phyloP scores from a whole-genome alignment of 2,888 invertebrate genomes.

The Alloplasta piceator region DNA sequence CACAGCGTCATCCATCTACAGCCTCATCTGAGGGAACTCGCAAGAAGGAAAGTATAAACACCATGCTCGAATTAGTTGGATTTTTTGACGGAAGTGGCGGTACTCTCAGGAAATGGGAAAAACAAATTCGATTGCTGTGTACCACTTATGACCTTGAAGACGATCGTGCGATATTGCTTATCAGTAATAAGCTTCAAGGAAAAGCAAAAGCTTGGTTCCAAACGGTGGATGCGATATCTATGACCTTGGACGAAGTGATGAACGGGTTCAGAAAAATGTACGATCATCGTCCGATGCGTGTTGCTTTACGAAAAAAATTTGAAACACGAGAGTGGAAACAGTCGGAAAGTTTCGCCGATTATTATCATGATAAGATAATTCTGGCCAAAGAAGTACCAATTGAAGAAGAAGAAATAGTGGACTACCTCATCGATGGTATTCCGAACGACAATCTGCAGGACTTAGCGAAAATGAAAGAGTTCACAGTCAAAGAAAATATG shows the following conservation, averaged over 20 bases:
- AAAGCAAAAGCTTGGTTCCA: slow-evolving; percentile 46
- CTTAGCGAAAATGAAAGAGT: slow-evolving; percentile 51
- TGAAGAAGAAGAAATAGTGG: not conserved
- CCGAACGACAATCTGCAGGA: slow-evolving; percentile 50
- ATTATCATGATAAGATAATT: too few relatives aligned
- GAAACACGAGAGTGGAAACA: slow-evolving; percentile 15
- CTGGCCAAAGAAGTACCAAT: not conserved
- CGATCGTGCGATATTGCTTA: slow-evolving; percentile 38
- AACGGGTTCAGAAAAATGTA: too few relatives aligned
- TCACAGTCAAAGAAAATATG: not conserved
- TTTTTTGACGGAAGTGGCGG: slow-evolving; percentile 52
- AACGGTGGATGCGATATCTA: too few relatives aligned
- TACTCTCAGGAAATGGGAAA: slow-evolving; percentile 48
- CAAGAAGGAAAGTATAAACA: slow-evolving; percentile 43
- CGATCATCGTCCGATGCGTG: too few relatives aligned
- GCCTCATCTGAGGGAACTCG: not conserved
- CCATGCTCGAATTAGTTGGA: slow-evolving; percentile 44
- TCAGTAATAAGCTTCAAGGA: slow-evolving; percentile 50
- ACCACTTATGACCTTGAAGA: slow-evolving; percentile 44
- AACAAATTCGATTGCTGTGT: slow-evolving; percentile 46
- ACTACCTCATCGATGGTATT: slow-evolving; percentile 57
- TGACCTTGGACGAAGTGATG: too few relatives aligned
- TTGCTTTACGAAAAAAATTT: not conserved
- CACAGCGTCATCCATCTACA: not conserved
- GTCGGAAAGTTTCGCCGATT: too few relatives aligned